Base-by-base conservation (phyloP, 2,888 invertebrate species). In the Clanis bilineata region DNA sequence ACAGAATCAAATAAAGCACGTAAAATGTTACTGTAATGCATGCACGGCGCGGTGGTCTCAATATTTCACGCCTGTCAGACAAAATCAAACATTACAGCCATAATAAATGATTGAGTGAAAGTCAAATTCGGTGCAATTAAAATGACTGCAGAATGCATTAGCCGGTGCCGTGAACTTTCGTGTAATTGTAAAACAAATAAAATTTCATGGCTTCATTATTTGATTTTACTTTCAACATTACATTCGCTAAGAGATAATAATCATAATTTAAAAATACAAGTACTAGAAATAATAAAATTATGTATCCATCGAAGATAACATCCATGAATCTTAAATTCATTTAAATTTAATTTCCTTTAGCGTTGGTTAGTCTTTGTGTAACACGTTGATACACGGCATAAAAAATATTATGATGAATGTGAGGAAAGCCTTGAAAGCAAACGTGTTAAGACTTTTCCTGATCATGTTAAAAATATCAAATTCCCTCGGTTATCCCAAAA, bases 141-240 rank as follows among this genome's bases (percentile, higher is more conserved):
- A 25, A 51, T 28, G 18, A 32, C 51, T 51, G 6, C 18, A 32
- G 51, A 51, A 6, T 6, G 41, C 51, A 51, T 51, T 51, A 51
- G 51, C 28, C 10, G 18, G 28, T 51, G 18, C 10, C 18, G 15
- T 18, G 18, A 51, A 32, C 51, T 12, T 15, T 32, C 18, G 18
- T 32, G 32, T 32, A 51, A 51, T 51, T 32, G 51, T 51, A 51
- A 51, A 51, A 32, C 51, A 51, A 51, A 51, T 51, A 51, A 51
- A 51, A 32, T 15, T 9, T 0, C 5, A 28, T 32, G 28, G 9
- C 18, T 32, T 32, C 51, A 18, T 51, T 18, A 18, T 41, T 41
- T 41, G 18, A 18, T 41, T 18, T 41, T 41, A 51, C 51, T 51
- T 51, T 51, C 51, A 1, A 32, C 25, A 47, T 6, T 7, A 47